A percentile compares a stretch with the other conserved stretches of the same genome.
phyloP scores from a whole-genome alignment of 2,888 invertebrate species.

The Odiellus spinosus region DNA sequence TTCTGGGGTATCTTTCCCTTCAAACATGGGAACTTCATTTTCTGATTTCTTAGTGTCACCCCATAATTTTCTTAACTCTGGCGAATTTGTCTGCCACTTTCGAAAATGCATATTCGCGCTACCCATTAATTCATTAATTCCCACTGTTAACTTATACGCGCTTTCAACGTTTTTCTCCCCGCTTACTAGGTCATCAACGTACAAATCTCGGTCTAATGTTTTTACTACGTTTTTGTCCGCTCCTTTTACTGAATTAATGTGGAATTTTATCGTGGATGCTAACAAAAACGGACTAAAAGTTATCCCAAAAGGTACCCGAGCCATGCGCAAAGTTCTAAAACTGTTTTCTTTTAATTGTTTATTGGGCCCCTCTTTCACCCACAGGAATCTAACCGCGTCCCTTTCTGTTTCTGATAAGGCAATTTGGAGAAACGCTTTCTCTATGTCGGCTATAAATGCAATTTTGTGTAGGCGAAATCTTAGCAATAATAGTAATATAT shows the following conservation, averaged over 20 bases:
- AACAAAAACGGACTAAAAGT: slow-evolving; percentile 4
- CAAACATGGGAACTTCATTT: not conserved
- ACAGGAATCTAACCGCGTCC: slow-evolving; percentile 7
- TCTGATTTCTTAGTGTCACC: not conserved
- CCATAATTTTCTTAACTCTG: not conserved
- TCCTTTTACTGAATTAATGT: not conserved
- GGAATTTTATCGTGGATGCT: not conserved
- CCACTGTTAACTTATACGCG: not conserved
- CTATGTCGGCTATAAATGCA: slow-evolving; percentile 9
- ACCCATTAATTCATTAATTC: not conserved
- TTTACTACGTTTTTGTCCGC: not conserved
- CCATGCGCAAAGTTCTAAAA: not conserved
- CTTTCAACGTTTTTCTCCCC: not conserved
- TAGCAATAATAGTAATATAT: slow-evolving; percentile 3
- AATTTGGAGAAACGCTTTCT: slow-evolving; percentile 9
- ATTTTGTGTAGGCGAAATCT: slow-evolving; percentile 11
- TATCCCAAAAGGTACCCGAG: slow-evolving; percentile 1
- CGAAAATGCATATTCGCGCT: slow-evolving; percentile 1
- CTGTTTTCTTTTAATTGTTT: too few relatives aligned
- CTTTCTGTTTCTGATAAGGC: slow-evolving; percentile 4
- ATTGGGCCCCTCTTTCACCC: not conserved
- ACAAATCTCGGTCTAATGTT: not conserved
- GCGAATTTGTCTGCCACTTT: slow-evolving; percentile 1
- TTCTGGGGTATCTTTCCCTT: not conserved
- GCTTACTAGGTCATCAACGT: slow-evolving; percentile 2